Percentiles rank a stretch among this genome's conserved stretches.
Evolutionary conservation across 2,797 vertebrate genomes (phyloP).

Genomic region (Cynodonichthys magdalenae): DNA sequence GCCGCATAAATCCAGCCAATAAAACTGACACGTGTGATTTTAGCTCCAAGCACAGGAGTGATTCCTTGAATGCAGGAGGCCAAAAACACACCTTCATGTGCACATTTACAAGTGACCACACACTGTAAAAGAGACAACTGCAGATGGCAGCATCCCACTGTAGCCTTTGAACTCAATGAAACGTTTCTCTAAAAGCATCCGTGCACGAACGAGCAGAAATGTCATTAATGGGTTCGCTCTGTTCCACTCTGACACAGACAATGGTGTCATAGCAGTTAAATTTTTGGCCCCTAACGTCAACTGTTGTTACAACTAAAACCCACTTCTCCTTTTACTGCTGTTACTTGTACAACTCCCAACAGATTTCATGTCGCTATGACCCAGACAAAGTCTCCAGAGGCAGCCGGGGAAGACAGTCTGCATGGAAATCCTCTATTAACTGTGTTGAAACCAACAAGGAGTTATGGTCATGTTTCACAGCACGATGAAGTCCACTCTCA

Average conservation of each 20-base stretch:
- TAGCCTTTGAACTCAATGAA: conserved; percentile 53
- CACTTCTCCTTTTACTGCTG: conserved; percentile 29
- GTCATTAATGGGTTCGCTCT: conserved; percentile 40
- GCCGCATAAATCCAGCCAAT: conserved; percentile 5
- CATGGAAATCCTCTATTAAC: conserved; percentile 47
- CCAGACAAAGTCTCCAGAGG: conserved; percentile 61
- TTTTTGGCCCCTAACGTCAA: conserved; percentile 3
- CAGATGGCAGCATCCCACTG: conserved; percentile 78
- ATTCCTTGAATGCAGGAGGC: conserved; percentile 1
- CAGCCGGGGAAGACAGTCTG: conserved; percentile 51
- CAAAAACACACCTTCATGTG: neutral
- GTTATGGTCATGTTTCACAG: conserved; percentile 52
- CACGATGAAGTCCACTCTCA: conserved; percentile 35
- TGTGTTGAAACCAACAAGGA: conserved; percentile 35
- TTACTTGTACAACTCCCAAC: conserved; percentile 39
- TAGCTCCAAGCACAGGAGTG: neutral
- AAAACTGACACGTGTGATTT: neutral
- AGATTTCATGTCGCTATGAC: conserved; percentile 56
- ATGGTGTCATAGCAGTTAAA: conserved; percentile 20
- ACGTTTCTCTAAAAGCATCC: conserved; percentile 37
- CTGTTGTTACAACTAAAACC: conserved; percentile 25
- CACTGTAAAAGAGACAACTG: conserved; percentile 50
- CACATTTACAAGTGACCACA: conserved; percentile 13
- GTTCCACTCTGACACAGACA: conserved; percentile 20
- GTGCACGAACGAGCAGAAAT: conserved; percentile 30